Base-by-base conservation (phyloP, 2,888 invertebrate genomes). In the Lymantria dispar region DNA sequence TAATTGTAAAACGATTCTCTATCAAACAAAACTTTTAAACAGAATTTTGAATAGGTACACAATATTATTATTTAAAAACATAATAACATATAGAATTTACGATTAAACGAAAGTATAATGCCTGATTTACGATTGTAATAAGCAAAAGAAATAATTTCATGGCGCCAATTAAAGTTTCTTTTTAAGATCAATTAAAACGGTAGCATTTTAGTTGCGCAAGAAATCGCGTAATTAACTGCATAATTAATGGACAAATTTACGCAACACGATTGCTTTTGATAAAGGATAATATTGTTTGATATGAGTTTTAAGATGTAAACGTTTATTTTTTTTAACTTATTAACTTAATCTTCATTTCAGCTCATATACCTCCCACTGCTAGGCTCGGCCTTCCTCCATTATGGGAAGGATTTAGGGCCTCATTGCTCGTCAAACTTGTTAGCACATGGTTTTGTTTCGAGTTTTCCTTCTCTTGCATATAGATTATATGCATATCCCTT, bases 181-280 rank as follows among this genome's bases (percentile, higher is more conserved):
- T 71, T 75, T 76, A 68, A 65, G 62, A 71, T 72, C 71, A 85
- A 82, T 85, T 84, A 84, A 84, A 85, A 81, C 83, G 76, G 85
- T 81, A 81, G 81, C 81, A 70, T 67, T 74, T 64, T 68, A 70
- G 68, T 86, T 85, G 73, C 74, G 74, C 69, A 82, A 88, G 49
- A 48, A 58, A 58, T 58, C 60, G 62, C 54, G 76, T 74, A 82
- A 83, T 85, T 85, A 85, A 79, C 73, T 58, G 67, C 54, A 75
- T 74, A 82, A 83, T 85, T 85, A 85, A 79, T 72, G 58, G 66
- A 74, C 78, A 73, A 81, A 82, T 84, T 85, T 85, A 85, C 83
- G 85, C 77, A 85, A 84, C 67, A 7, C 22, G 15, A 29, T 29
- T 11, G n/a, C 5, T 0, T 10, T 7, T 42, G 11, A 29, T 38